These are phyloP conservation scores for Rotaria macrura DNA, from an alignment of 2,888 invertebrate genomes.

Conservation along the genomic window DNA sequence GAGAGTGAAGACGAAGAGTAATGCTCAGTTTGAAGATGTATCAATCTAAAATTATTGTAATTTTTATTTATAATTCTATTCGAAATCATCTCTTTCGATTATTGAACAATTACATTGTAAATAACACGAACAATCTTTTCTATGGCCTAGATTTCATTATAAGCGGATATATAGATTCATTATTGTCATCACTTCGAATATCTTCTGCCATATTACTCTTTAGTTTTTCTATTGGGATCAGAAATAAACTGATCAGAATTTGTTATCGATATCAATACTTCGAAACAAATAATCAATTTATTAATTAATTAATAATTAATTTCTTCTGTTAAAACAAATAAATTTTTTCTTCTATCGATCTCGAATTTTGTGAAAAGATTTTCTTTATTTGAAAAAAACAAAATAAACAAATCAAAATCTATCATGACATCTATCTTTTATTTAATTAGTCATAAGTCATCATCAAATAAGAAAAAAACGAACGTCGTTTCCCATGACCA, in stretches of 20 bases:
- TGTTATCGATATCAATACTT: too few species aligned
- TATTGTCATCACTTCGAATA: not conserved
- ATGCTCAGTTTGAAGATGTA: too few species aligned
- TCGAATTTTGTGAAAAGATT: too few species aligned
- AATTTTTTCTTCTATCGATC: too few species aligned
- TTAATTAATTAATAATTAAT: too few species aligned
- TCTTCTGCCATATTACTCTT: not conserved
- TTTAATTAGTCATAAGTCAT: not conserved
- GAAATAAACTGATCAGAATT: too few species aligned
- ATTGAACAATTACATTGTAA: not conserved
- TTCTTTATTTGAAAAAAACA: too few species aligned
- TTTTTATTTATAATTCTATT: not conserved
- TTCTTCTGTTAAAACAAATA: too few species aligned
- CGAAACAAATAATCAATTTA: too few species aligned
- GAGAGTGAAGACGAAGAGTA: too few species aligned
- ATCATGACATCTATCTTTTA: not conserved
- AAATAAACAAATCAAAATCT: not conserved
- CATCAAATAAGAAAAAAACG: not conserved
- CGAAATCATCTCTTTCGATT: constrained; percentile 7
- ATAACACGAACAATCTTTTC: constrained; percentile 28
- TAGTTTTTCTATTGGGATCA: not conserved
- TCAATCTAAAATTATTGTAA: constrained; percentile 21
- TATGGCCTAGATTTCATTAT: constrained; percentile 24
- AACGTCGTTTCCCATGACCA: too few species aligned
- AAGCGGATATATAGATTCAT: constrained; percentile 11